Evolutionary conservation across 2,797 vertebrate species (phyloP), one percentile per base, ranked within the genome.

Genomic region (Sternarchorhynchus goeldii): DNA sequence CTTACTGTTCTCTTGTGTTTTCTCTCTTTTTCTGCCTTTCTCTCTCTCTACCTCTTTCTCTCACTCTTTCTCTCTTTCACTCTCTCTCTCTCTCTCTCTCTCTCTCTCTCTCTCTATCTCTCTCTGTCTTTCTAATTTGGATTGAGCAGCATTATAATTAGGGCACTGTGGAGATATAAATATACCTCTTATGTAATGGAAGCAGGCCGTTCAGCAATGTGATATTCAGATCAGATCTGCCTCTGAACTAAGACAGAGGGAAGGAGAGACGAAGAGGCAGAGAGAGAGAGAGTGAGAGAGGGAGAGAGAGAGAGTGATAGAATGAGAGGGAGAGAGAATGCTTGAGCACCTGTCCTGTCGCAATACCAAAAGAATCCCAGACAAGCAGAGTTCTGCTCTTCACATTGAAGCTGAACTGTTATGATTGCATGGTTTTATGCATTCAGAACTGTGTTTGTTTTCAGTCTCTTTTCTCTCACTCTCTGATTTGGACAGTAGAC

Each of bases 111-210:
- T 21, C 7, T 12, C 7, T 39, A 36, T 66, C 36, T 39, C 36
- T 36, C 34, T n/a, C 56, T 41, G n/a, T 25, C 36, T 45, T 20
- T 45, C 21, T 34, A 14, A 45, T 73, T 73, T 29, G 57, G n/a
- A 45, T 21, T 45, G 34, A 59, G 20, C 31, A 36, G 29, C 14
- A 36, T 32, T 59, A 32, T 58, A 72, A 71, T 21, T 16, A 73
- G 36, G 58, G 6, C 71, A 16, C 71, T 17, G 29, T 3, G 55
- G 3, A 31, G 71, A 50, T 62, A 73, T 31, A 62, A 73, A 73
- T 73, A 50, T 62, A 58, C 8, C n/a, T 29, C 7, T 73, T 62
- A 62, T 62, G 17, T 73, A 50, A 62, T 62, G 36, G 58, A n/a
- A 73, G 58, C 58, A 60, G 36, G 1, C 14, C 39, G 10, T 41